phyloP scores from a whole-genome alignment of 2,113 vertebrate species.

The Archilochus colubris region DNA sequence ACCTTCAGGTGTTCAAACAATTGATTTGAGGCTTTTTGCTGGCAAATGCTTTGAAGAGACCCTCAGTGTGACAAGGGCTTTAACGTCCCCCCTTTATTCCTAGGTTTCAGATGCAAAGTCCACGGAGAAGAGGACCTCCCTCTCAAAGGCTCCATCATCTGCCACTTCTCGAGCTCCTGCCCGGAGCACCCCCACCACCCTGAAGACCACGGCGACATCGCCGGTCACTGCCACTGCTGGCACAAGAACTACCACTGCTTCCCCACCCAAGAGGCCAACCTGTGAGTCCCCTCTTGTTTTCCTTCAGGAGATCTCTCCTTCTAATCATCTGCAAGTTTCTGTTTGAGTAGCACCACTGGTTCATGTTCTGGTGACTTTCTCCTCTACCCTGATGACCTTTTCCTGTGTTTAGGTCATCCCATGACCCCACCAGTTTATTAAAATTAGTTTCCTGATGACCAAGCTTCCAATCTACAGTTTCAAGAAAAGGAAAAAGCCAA shows the following conservation, averaged over 20 bases:
- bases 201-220: conserved; percentile 61
- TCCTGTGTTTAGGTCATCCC: background rate
- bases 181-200: conserved; percentile 59
- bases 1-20: accelerated
- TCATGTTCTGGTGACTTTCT: accelerated
- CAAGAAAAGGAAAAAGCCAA: background rate
- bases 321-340: background rate
- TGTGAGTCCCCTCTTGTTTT: conserved; percentile 62
- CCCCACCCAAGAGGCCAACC: conserved; percentile 78
- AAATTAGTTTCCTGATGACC: background rate
- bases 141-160: conserved; percentile 72
- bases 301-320: no score
- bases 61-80: accelerated
- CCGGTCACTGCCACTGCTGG: conserved; percentile 31
- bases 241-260: background rate
- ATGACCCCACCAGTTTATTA: background rate
- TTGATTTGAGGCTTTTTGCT: no score
- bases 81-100: accelerated
- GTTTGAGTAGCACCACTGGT: background rate
- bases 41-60: background rate
- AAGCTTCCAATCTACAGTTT: background rate
- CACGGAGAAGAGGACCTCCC: conserved; percentile 73
- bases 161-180: conserved; percentile 5
- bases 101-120: conserved; percentile 79
- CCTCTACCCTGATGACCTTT: background rate